phyloP scores from a whole-genome alignment of 2,797 vertebrate species.

The Neostethus bicornis region DNA sequence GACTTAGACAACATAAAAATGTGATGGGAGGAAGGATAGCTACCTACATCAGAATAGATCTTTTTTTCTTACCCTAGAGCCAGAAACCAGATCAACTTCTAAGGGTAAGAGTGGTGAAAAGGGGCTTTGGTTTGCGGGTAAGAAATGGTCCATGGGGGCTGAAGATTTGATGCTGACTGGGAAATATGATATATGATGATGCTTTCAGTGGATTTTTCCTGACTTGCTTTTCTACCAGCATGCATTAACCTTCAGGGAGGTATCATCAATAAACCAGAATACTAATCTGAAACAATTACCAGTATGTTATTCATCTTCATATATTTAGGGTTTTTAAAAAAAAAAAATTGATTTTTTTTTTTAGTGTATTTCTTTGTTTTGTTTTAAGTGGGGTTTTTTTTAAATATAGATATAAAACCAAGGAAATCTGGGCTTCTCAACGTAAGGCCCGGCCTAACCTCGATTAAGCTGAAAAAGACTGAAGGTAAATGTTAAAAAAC shows the following conservation, averaged over 20 bases:
- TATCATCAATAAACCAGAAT: slow-evolving; percentile 21
- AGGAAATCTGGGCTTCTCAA: too few species aligned
- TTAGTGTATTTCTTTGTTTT: too few species aligned
- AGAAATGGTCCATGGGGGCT: slow-evolving; percentile 42
- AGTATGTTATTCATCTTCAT: too few species aligned
- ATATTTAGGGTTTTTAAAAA: too few species aligned
- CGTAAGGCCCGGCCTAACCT: too few species aligned
- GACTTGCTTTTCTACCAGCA: slow-evolving; percentile 25
- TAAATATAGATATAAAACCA: too few species aligned
- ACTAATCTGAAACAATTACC: too few species aligned
- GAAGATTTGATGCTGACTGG: slow-evolving; percentile 57
- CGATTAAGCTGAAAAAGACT: too few species aligned
- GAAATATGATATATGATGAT: slow-evolving; percentile 57
- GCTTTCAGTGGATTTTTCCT: slow-evolving; percentile 20
- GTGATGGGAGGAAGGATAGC: slow-evolving; percentile 42
- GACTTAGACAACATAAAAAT: slow-evolving; percentile 55
- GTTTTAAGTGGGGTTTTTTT: too few species aligned
- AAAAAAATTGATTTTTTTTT: too few species aligned
- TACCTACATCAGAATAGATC: slow-evolving; percentile 38
- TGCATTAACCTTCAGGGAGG: not conserved
- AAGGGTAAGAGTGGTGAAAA: slow-evolving; percentile 22
- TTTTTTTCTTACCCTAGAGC: slow-evolving; percentile 39
- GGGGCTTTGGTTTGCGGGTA: slow-evolving; percentile 36
- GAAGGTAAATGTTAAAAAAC: too few species aligned
- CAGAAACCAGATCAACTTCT: slow-evolving; percentile 47